Conservation (phyloP, 2,797 vertebrate genomes). For the Pogoniulus pusillus region DNA sequence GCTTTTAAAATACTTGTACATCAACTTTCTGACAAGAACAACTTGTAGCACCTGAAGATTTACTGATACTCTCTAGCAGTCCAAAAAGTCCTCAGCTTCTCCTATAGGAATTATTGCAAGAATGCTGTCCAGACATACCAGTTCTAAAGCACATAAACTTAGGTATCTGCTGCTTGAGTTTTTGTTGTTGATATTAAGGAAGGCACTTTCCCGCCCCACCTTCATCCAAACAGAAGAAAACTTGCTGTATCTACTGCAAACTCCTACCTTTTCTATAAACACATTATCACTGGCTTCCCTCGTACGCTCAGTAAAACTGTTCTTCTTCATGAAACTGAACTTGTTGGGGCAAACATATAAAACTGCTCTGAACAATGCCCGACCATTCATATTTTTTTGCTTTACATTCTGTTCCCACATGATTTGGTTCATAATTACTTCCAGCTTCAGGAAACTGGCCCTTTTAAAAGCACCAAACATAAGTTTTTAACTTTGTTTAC, state of each 20-base stretch:
- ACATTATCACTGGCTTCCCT: background rate
- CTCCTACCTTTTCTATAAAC: background rate
- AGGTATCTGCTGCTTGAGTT: background rate
- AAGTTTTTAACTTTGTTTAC: conserved; percentile 21
- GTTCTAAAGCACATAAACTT: background rate
- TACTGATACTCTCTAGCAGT: background rate
- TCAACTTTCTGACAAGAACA: conserved; percentile 19
- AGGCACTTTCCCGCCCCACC: too few species aligned
- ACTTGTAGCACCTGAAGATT: background rate
- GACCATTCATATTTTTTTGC: conserved; percentile 50
- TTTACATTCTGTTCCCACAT: conserved; percentile 44
- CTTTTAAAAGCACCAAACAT: conserved; percentile 17
- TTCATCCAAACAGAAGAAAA: background rate
- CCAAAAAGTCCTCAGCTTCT: conserved; percentile 1
- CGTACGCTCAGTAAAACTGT: background rate
- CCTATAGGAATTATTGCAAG: background rate
- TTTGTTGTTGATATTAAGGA: background rate
- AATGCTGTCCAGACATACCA: background rate
- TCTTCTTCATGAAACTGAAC: conserved; percentile 1
- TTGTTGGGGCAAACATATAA: background rate
- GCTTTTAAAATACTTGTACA: background rate
- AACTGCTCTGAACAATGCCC: conserved; percentile 37
- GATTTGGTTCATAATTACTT: conserved; percentile 55
- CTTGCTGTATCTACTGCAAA: background rate
- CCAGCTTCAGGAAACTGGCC: conserved; percentile 52